Percentiles rank a stretch among this genome's conserved stretches.
phyloP scores from a whole-genome alignment of 2,888 invertebrate species.

The Diaphora mendica region DNA sequence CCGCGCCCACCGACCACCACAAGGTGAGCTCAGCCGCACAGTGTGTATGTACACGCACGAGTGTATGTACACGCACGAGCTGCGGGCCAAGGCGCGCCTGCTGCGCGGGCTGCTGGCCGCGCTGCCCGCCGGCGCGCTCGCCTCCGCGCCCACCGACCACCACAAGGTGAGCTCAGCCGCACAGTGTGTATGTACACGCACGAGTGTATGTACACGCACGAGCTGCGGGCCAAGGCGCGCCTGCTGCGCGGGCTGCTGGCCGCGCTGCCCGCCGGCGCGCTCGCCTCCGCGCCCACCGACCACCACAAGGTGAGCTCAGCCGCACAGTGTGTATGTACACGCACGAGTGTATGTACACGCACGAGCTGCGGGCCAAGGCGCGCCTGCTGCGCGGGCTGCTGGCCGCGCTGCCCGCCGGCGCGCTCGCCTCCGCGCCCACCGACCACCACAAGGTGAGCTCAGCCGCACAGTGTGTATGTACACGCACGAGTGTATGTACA shows the following conservation, averaged over 20 bases:
- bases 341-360: slow-evolving; percentile 70
- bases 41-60: too few relatives aligned
- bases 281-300: slow-evolving; percentile 92
- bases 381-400: slow-evolving; percentile 94
- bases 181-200: too few relatives aligned
- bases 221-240: slow-evolving; percentile 94
- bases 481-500: slow-evolving; percentile 86
- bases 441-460: slow-evolving; percentile 92
- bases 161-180: too few relatives aligned
- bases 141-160: too few relatives aligned
- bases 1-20: too few relatives aligned
- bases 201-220: slow-evolving; percentile 83
- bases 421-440: slow-evolving; percentile 91
- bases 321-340: too few relatives aligned
- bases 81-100: too few relatives aligned
- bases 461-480: not conserved
- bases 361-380: slow-evolving; percentile 94
- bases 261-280: slow-evolving; percentile 93
- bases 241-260: slow-evolving; percentile 94
- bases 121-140: too few relatives aligned
- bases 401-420: slow-evolving; percentile 93
- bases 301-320: slow-evolving; percentile 89
- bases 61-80: too few relatives aligned
- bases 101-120: too few relatives aligned
- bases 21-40: too few relatives aligned